Base-by-base conservation (phyloP, 2,888 invertebrate species). In the Calameuta idolon region DNA sequence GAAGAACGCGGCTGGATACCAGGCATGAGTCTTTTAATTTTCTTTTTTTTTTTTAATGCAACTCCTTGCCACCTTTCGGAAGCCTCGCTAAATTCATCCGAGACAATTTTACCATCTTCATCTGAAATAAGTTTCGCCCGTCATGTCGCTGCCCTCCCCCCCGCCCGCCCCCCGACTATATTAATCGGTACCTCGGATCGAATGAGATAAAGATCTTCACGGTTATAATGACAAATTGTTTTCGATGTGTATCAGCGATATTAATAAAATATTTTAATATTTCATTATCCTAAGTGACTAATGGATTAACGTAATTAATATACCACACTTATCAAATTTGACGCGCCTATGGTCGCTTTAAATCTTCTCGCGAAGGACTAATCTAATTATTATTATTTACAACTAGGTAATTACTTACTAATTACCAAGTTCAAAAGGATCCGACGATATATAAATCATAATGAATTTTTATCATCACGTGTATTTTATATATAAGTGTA, bases 11-110 rank as follows among this genome's bases (percentile, higher is more conserved):
- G 71, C 71, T 31, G 71, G 71, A 34, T 71, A 71, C 71, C 81
- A 80, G 78, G 76, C 74, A 79, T 73, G 79, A 79, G 76, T 69
- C 79, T 77, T 78, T 81, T 83, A 81, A 80, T 79, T 79, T 83
- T 82, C 31, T 83, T 82, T 80, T 79, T 83, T 82, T 80, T 79
- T 76, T 74, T 69, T 71, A 73, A 77, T 73, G 15, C 35, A 34
- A 68, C 76, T 69, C 69, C 77, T 69, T 55, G 35, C 11, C 35
- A 15, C 69, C 69, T 78, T 77, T 23, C 73, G 15, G 55, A 55
- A 55, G 55, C 55, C 55, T 55, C 23, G 55, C 55, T 55, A 55
- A 55, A 55, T 55, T 23, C 55, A 23, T 55, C 55, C 9, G 23
- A 55, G 55, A 55, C 55, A 55, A 55, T 55, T 55, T 55, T 55